These are phyloP conservation scores for Hydractinia symbiolongicarpus DNA, from an alignment of 30 jellyfish, hydroid and myxozoan species.

Conservation along the genomic window DNA sequence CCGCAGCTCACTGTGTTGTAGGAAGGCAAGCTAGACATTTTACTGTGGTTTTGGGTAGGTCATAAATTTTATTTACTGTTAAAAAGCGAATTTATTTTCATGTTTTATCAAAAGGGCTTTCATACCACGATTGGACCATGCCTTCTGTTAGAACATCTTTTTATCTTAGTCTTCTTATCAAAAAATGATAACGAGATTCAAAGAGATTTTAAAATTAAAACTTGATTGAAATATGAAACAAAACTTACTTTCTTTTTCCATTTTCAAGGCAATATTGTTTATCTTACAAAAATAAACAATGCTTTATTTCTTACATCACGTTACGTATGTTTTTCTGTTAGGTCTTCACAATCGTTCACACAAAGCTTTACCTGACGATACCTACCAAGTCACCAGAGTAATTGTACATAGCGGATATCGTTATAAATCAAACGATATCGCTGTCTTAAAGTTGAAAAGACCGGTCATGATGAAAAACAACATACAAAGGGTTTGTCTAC, in stretches of 20 bases:
- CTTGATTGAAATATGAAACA: too few relatives aligned
- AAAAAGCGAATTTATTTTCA: too few relatives aligned
- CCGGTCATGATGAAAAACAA: conserved; percentile 33
- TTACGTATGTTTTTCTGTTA: neutral
- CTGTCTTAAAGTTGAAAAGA: conserved; percentile 31
- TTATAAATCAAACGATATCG: conserved; percentile 42
- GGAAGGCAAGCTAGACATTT: neutral
- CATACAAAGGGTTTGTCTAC: conserved; percentile 66
- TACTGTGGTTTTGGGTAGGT: conserved; percentile 16
- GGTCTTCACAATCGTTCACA: conserved; percentile 55
- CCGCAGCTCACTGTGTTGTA: conserved; percentile 85
- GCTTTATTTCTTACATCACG: too few relatives aligned
- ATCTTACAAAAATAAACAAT: neutral
- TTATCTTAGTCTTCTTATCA: too few relatives aligned
- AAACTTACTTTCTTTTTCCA: too few relatives aligned
- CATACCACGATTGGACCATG: neutral
- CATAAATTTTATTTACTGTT: too few relatives aligned
- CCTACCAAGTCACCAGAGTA: conserved; percentile 19
- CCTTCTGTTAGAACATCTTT: neutral
- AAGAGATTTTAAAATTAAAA: too few relatives aligned
- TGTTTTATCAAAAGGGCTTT: too few relatives aligned
- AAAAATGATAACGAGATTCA: too few relatives aligned
- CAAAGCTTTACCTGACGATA: conserved; percentile 56
- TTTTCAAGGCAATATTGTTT: neutral
- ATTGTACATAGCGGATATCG: conserved; percentile 41